These are phyloP conservation scores for Ornithorhynchus anatinus DNA, from an alignment of 2,113 vertebrate genomes.

Conservation along the genomic window DNA sequence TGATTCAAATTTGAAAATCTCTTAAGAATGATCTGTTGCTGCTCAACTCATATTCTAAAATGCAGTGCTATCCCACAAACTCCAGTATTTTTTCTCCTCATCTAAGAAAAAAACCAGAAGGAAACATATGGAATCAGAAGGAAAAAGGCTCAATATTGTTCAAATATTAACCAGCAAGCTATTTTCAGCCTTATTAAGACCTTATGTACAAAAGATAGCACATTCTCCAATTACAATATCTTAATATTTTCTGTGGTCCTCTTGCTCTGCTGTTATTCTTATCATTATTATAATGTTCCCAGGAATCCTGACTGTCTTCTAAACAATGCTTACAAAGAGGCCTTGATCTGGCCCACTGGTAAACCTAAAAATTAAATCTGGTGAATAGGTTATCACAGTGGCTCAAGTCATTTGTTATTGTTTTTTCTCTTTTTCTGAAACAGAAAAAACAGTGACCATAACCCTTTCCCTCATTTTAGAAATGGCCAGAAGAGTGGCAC, in stretches of 20 bases:
- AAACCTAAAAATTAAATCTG: constrained; percentile 3
- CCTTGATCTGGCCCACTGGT: background rate
- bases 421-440: background rate
- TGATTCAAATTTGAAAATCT: constrained; percentile 17
- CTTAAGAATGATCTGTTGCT: constrained; percentile 6
- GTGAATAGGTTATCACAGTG: background rate
- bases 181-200: constrained; percentile 30
- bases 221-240: background rate
- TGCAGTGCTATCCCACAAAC: constrained; percentile 30
- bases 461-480: no score
- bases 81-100: constrained; percentile 2
- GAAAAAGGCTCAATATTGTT: background rate
- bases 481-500: no score
- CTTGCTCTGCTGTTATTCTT: background rate
- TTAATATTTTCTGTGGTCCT: background rate
- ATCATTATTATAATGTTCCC: background rate
- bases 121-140: constrained; percentile 30
- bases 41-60: constrained; percentile 19
- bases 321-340: no score
- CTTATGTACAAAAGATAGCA: constrained; percentile 24
- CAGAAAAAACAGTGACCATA: background rate
- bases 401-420: background rate
- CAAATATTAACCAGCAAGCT: constrained; percentile 42
- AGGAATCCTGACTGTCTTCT: background rate
- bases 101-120: constrained; percentile 25